Conservation (phyloP, 1,140 invertebrate genomes). For the Coelopa frigida region DNA sequence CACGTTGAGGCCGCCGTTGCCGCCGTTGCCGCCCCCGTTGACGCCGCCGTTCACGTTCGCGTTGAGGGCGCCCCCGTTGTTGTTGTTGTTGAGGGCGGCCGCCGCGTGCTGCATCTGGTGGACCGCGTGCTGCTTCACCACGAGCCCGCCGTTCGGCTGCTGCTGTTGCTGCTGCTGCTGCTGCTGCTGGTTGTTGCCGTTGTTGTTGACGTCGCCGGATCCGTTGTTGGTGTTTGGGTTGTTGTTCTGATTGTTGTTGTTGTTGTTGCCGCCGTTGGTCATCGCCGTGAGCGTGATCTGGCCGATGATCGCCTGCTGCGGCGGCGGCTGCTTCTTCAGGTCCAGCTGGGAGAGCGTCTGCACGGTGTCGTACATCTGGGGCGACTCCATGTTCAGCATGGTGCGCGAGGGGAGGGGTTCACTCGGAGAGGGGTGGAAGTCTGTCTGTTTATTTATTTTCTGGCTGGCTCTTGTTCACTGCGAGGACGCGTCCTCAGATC, state of each 20-base stretch:
- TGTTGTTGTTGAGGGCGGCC: constrained; percentile 37
- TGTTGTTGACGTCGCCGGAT: constrained; percentile 36
- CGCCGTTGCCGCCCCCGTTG: constrained; percentile 25
- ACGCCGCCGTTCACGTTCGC: constrained; percentile 38
- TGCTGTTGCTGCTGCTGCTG: constrained; percentile 14
- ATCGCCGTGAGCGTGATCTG: constrained; percentile 47
- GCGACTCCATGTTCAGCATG: constrained; percentile 57
- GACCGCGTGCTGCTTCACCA: constrained; percentile 38
- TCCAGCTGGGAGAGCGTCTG: constrained; percentile 41
- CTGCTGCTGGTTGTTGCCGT: constrained; percentile 29
- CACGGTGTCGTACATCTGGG: constrained; percentile 60
- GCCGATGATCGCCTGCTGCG: constrained; percentile 47
- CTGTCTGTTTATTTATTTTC: constrained; percentile 28
- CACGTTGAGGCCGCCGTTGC: constrained; percentile 38
- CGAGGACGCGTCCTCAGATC: neutral
- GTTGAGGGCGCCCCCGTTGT: constrained; percentile 27
- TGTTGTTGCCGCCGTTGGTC: constrained; percentile 47
- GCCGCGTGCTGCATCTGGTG: constrained; percentile 43
- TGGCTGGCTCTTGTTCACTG: constrained; percentile 10
- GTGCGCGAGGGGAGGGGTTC: constrained; percentile 39
- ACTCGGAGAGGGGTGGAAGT: constrained; percentile 40
- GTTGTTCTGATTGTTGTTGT: constrained; percentile 32
- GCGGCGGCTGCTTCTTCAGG: constrained; percentile 41
- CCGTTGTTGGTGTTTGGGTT: constrained; percentile 30
- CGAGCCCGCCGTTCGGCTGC: constrained; percentile 28